Base-by-base conservation (phyloP, 1,140 invertebrate genomes). In the Trichonephila clavata region DNA sequence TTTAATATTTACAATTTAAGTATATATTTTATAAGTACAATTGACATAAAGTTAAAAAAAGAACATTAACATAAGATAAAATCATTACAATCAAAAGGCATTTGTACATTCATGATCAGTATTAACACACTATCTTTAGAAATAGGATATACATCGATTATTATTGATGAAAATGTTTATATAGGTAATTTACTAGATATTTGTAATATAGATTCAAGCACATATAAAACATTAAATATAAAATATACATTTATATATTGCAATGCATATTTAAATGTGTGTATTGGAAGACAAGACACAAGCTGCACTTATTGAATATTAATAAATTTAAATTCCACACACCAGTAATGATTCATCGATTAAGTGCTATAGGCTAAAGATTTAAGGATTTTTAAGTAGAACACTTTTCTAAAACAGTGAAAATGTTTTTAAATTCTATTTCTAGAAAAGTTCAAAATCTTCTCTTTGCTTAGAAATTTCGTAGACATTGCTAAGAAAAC, bases 271-370 rank as follows among this genome's bases (percentile, higher is more conserved):
- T 32, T 77, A 32, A 5, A 77, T 77, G 32, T 18, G 32, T 77
- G 16, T 63, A 63, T 32, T 77, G 71, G 71, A 77, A 77, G 71
- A 77, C 71, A 20, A 77, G 14, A 77, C 71, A 77, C 71, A 77
- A 77, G 71, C 71, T 32, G 71, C 24, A 39, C 2, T 32, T 32
- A 77, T 39, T 39, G 6, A 77, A 77, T 18, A 77, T 32, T 27
- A 18, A 39, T 39, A 77, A 77, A 32, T 77, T 39, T 14, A 77
- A 77, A 77, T 39, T 77, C 16, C 10, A 77, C 18, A 77, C 18
- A 39, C 16, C 16, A 77, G 7, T 39, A 77, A 77, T 32, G 27
- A 27, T 77, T 27, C 39, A 77, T 14, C 5, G 7, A 18, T 27
- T 77, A 77, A 32, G 13, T 6, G 27, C 32, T 77, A 77, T 32